These are phyloP conservation scores for Siderastrea siderea DNA, from an alignment of 92 coral and sea anemone genomes.

Conservation along the genomic window DNA sequence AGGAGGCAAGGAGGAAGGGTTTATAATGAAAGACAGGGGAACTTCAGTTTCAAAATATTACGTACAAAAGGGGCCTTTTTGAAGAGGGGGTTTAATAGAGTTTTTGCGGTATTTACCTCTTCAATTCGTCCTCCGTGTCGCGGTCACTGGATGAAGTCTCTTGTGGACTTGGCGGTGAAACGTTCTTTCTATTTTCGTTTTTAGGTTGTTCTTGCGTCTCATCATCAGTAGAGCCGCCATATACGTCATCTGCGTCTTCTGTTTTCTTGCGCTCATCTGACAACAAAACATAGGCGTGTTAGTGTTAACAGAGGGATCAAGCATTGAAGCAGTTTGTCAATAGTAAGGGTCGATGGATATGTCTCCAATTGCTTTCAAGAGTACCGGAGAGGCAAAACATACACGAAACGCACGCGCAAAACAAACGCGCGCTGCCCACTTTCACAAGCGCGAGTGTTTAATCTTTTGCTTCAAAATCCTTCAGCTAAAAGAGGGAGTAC, in stretches of 20 bases:
- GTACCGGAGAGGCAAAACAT: too few relatives aligned
- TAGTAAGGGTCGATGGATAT: too few relatives aligned
- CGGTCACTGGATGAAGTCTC: slow-evolving; percentile 80
- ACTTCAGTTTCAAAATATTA: not conserved
- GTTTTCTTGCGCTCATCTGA: slow-evolving; percentile 4
- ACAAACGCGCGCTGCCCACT: too few relatives aligned
- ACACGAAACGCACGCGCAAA: too few relatives aligned
- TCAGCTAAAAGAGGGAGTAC: too few relatives aligned
- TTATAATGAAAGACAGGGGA: not conserved
- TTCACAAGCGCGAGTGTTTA: too few relatives aligned
- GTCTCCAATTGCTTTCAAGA: too few relatives aligned
- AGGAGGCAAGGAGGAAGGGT: too few relatives aligned
- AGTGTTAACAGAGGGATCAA: not conserved
- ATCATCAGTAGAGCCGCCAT: slow-evolving; percentile 57
- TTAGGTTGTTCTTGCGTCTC: slow-evolving; percentile 32
- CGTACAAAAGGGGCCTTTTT: too few relatives aligned
- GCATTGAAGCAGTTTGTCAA: too few relatives aligned
- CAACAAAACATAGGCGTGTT: not conserved
- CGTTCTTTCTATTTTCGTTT: slow-evolving; percentile 17
- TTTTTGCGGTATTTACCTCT: slow-evolving; percentile 37
- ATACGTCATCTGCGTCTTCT: slow-evolving; percentile 35
- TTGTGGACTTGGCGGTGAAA: slow-evolving; percentile 37
- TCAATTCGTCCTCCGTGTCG: slow-evolving; percentile 96
- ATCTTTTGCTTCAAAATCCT: too few relatives aligned
- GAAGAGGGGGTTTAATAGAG: not conserved